phyloP scores from a whole-genome alignment of 2,888 invertebrate species.

The Tricholauxania praeusta region DNA sequence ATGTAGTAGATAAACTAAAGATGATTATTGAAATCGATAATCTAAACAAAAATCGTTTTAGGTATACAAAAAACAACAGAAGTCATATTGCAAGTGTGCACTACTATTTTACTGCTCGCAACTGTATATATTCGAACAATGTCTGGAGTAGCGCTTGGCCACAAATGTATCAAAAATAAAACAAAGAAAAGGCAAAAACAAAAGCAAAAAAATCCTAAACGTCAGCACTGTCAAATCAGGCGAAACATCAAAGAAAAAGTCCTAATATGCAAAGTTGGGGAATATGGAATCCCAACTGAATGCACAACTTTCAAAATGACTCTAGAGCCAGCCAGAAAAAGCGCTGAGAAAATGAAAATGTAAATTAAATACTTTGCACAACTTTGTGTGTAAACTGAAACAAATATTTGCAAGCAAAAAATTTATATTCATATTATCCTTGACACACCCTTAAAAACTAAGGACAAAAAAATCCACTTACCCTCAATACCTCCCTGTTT shows the following conservation, averaged over 20 bases:
- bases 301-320: neutral
- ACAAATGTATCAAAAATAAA: neutral
- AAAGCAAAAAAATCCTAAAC: conserved; percentile 1
- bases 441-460: no score
- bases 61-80: no score
- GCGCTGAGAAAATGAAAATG: conserved; percentile 24
- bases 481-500: no score
- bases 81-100: no score
- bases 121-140: no score
- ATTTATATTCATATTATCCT: conserved; percentile 8
- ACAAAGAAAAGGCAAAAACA: neutral
- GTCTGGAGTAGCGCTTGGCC: neutral
- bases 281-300: conserved; percentile 1
- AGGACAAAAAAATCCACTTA: no score
- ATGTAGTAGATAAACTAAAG: no score
- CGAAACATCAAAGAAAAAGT: neutral
- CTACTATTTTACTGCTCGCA: no score
- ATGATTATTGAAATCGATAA: no score
- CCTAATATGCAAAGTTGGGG: conserved; percentile 24
- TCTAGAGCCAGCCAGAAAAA: neutral
- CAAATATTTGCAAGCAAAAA: conserved; percentile 18
- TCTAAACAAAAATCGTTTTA: no score
- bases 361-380: conserved; percentile 34
- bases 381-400: conserved; percentile 13
- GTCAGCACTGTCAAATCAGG: neutral